These are phyloP conservation scores for Actinia equina DNA, from an alignment of 64 coral and sea anemone species.

Conservation along the genomic window DNA sequence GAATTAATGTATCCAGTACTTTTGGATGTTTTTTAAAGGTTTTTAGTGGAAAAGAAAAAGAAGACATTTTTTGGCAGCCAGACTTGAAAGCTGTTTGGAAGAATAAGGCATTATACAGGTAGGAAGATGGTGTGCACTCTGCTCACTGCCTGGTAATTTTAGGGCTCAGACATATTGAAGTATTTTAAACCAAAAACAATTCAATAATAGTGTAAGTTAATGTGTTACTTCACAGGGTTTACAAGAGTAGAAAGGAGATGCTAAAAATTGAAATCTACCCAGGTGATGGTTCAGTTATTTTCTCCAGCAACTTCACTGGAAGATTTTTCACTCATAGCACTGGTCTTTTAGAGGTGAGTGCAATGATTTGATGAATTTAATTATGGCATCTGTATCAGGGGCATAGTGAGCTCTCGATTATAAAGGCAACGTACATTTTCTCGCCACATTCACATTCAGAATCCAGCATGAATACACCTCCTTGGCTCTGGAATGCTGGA, in stretches of 20 bases:
- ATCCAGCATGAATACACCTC: no score
- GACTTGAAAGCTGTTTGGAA: slow-evolving; percentile 58
- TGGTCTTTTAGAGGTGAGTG: background rate
- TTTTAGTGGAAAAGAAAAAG: background rate
- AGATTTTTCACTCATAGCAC: slow-evolving; percentile 31
- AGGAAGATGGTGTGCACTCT: background rate
- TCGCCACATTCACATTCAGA: no score
- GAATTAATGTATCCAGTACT: no score
- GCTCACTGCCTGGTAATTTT: background rate
- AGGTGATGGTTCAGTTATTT: slow-evolving; percentile 36
- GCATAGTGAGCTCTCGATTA: no score
- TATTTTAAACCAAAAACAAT: no score
- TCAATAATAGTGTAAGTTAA: no score
- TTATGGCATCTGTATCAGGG: background rate
- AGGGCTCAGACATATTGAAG: no score
- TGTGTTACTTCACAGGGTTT: background rate
- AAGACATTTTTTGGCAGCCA: slow-evolving; percentile 30
- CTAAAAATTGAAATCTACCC: slow-evolving; percentile 44
- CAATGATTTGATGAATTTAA: background rate
- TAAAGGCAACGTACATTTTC: no score
- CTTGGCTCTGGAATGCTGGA: no score
- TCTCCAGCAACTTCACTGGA: slow-evolving; percentile 16
- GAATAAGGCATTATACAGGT: slow-evolving; percentile 28
- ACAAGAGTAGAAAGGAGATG: background rate
- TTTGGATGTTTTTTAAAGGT: background rate